Percentiles rank a stretch among this genome's conserved stretches.
These are phyloP conservation scores for Stenoptilia bipunctidactyla DNA, from an alignment of 2,888 invertebrate genomes.

Conservation along the genomic window DNA sequence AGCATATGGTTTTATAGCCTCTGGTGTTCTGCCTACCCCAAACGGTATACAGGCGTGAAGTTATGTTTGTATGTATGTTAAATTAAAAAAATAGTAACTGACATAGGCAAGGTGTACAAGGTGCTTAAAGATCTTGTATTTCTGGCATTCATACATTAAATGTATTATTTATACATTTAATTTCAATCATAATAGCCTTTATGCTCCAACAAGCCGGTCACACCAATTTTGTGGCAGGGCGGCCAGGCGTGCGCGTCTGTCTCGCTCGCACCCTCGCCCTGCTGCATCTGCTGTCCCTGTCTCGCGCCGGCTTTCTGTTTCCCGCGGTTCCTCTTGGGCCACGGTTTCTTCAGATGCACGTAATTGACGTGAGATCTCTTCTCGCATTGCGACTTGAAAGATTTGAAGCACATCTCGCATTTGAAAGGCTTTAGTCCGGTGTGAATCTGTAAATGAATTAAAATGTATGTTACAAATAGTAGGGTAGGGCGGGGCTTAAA, in stretches of 20 bases:
- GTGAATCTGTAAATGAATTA: background rate
- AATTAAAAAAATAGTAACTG: too few relatives aligned
- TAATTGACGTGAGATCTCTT: background rate
- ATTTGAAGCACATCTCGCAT: conserved; percentile 1
- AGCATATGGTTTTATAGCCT: too few relatives aligned
- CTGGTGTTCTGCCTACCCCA: too few relatives aligned
- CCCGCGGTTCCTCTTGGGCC: conserved; percentile 3
- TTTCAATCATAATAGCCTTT: conserved; percentile 35
- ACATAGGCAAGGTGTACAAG: too few relatives aligned
- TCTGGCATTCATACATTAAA: too few relatives aligned
- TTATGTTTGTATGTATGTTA: too few relatives aligned
- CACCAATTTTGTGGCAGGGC: conserved; percentile 32
- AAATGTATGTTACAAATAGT: too few relatives aligned
- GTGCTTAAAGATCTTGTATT: too few relatives aligned
- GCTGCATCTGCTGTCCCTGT: background rate
- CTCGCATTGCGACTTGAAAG: background rate
- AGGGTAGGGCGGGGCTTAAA: conserved; percentile 4
- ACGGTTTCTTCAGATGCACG: conserved; percentile 1
- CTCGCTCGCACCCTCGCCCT: conserved; percentile 24
- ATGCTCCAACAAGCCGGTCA: conserved; percentile 34
- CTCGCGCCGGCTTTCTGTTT: conserved; percentile 5
- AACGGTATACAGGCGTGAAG: too few relatives aligned
- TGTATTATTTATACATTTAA: too few relatives aligned
- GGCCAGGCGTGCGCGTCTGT: conserved; percentile 39
- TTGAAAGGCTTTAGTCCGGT: background rate